phyloP scores from a whole-genome alignment of 2,113 vertebrate species.

The Rhipidura dahli region DNA sequence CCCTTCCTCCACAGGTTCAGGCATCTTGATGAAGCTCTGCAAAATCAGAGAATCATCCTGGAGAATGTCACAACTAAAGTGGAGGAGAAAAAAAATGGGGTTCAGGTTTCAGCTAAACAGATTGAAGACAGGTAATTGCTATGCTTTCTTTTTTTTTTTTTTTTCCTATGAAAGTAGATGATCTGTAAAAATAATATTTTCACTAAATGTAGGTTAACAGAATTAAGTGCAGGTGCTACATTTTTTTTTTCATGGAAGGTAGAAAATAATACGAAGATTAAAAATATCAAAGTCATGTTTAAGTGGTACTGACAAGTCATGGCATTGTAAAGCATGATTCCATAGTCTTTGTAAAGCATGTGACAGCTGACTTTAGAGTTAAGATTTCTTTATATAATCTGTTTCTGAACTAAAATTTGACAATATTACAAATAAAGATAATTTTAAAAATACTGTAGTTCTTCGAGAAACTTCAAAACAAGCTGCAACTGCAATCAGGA shows the following conservation, averaged over 20 bases:
- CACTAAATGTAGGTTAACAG: neutral
- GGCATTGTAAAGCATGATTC: neutral
- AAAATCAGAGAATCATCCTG: constrained; percentile 76
- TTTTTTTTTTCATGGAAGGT: neutral
- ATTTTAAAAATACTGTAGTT: neutral
- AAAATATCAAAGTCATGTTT: neutral
- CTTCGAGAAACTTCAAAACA: neutral
- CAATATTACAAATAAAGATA: neutral
- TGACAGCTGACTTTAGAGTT: neutral
- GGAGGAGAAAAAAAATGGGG: constrained; percentile 77
- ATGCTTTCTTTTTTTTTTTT: no score
- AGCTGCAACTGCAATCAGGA: neutral
- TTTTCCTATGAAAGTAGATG: neutral
- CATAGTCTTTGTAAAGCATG: neutral
- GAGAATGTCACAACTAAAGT: constrained; percentile 78
- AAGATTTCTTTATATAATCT: neutral
- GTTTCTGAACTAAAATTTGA: neutral
- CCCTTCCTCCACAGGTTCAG: constrained; percentile 68
- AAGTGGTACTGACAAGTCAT: neutral
- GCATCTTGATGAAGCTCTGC: constrained; percentile 77
- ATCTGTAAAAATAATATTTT: neutral
- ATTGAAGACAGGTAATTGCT: constrained; percentile 79
- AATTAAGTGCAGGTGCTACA: neutral
- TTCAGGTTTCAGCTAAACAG: constrained; percentile 77
- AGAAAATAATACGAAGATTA: neutral